Evolutionary conservation across 2,113 vertebrate genomes (phyloP).

Genomic region (Vanacampus margaritifer): DNA sequence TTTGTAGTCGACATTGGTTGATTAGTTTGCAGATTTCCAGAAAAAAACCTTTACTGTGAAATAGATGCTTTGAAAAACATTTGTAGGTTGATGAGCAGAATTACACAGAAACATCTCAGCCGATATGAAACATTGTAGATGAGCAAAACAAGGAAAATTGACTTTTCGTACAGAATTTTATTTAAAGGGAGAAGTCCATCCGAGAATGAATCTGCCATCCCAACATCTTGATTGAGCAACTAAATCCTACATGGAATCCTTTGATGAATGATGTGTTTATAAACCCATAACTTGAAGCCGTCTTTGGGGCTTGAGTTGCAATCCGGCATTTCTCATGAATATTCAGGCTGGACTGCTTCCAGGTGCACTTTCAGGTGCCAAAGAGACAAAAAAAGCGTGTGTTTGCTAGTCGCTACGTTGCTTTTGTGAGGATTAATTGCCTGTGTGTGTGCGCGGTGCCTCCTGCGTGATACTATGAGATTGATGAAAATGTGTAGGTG

Average conservation of each 20-base stretch:
- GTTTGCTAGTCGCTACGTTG: conserved; percentile 51
- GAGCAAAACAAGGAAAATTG: too few species aligned
- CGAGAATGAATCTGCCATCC: too few species aligned
- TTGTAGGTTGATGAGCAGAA: too few species aligned
- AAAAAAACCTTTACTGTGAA: too few species aligned
- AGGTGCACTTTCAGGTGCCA: conserved; percentile 60
- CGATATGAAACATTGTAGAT: too few species aligned
- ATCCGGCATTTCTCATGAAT: conserved; percentile 66
- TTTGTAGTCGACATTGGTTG: too few species aligned
- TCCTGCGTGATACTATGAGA: conserved; percentile 49
- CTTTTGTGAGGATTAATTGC: conserved; percentile 64
- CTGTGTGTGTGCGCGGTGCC: conserved; percentile 42
- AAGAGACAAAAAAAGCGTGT: conserved; percentile 40
- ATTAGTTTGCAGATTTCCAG: too few species aligned
- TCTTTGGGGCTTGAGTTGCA: conserved; percentile 53
- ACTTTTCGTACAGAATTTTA: too few species aligned
- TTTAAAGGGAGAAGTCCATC: too few species aligned
- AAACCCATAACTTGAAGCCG: conserved; percentile 54
- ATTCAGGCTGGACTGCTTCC: conserved; percentile 68
- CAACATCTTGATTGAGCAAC: too few species aligned
- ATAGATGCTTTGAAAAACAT: too few species aligned
- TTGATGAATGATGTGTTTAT: conserved; percentile 31
- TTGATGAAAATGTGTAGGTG: conserved; percentile 66
- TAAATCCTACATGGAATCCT: conserved; percentile 10
- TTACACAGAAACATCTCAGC: too few species aligned